These are phyloP conservation scores for Sarotherodon lohbergeri DNA, from an alignment of 2,113 vertebrate genomes.

Conservation along the genomic window DNA sequence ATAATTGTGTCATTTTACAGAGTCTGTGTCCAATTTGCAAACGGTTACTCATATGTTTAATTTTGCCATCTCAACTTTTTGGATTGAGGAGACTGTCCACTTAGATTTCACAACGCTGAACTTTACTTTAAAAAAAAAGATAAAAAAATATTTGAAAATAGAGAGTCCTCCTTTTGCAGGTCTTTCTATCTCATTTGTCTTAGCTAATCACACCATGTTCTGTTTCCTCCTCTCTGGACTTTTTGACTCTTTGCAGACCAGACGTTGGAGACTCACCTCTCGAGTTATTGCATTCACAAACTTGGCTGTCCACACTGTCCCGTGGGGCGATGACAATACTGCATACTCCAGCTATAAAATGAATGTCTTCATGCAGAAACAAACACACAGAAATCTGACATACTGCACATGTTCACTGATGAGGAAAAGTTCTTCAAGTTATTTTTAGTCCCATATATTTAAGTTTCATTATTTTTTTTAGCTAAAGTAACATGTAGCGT, in stretches of 20 bases:
- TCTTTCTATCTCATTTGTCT: not conserved
- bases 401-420: not conserved
- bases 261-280: not conserved
- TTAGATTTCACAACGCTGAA: accelerated
- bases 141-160: not conserved
- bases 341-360: not conserved
- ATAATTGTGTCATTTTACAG: not conserved
- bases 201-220: not conserved
- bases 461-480: not conserved
- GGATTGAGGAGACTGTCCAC: not conserved
- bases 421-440: not conserved
- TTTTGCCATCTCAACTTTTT: not conserved
- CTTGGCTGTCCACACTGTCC: not conserved
- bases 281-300: not conserved
- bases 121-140: not conserved
- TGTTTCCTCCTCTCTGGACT: not conserved
- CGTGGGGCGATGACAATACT: not conserved
- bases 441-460: not conserved
- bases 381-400: not conserved
- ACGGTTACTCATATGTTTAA: not conserved
- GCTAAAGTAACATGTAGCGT: accelerated
- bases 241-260: not conserved
- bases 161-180: not conserved
- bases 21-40: not conserved
- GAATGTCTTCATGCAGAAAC: not conserved